Conservation (phyloP, 2,888 invertebrate species). For the Antitype chi region DNA sequence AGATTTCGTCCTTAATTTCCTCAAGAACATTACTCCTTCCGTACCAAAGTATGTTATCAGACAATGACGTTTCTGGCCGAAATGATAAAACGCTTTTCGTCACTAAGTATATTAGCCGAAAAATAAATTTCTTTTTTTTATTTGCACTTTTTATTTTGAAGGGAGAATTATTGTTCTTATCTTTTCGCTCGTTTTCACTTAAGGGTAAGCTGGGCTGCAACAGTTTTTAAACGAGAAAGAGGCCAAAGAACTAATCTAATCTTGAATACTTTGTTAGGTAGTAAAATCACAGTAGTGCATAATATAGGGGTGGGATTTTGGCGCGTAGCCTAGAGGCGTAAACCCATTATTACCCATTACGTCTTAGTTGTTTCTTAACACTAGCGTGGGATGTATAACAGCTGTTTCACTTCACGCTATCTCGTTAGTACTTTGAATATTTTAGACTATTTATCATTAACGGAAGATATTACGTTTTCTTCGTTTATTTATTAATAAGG, state of each 20-base stretch:
- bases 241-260: neutral
- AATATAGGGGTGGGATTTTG: constrained; percentile 37
- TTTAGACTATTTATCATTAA: constrained; percentile 28
- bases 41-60: constrained; percentile 78
- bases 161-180: constrained; percentile 54
- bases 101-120: constrained; percentile 61
- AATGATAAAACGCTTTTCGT: constrained; percentile 70
- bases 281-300: constrained; percentile 27
- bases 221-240: neutral
- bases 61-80: constrained; percentile 72
- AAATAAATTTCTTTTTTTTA: constrained; percentile 62
- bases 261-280: neutral
- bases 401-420: constrained; percentile 44
- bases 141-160: constrained; percentile 53
- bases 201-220: constrained; percentile 31
- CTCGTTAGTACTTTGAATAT: constrained; percentile 32
- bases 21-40: constrained; percentile 81
- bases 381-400: constrained; percentile 52
- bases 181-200: constrained; percentile 53
- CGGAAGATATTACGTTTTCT: neutral
- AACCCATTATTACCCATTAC: constrained; percentile 52
- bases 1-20: constrained; percentile 83
- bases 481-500: neutral
- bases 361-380: constrained; percentile 49
- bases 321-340: constrained; percentile 49